These are phyloP conservation scores for Petrolisthes cinctipes DNA, from an alignment of 2,888 invertebrate species.

Conservation along the genomic window DNA sequence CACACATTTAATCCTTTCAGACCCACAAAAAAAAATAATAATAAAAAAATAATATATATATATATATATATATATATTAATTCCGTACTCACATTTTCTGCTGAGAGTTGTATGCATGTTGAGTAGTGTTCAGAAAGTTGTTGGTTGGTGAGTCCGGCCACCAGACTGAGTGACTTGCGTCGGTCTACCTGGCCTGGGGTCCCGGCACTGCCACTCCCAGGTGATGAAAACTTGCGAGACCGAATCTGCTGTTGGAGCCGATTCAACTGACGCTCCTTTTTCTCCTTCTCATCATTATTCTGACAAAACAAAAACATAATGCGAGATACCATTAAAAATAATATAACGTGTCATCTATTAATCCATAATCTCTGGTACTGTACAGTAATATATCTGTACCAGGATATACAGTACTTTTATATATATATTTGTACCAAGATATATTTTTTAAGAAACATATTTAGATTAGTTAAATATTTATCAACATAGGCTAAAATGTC, in stretches of 20 bases:
- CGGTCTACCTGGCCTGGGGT: conserved; percentile 32
- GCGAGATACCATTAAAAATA: background rate
- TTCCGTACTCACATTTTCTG: conserved; percentile 77
- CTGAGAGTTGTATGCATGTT: conserved; percentile 82
- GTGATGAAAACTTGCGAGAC: conserved; percentile 32
- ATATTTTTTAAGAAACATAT: too few relatives aligned
- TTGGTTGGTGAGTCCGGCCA: conserved; percentile 72
- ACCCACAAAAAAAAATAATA: background rate
- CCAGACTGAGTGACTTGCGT: conserved; percentile 66
- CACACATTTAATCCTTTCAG: too few relatives aligned
- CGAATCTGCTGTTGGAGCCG: conserved; percentile 61
- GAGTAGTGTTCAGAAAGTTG: conserved; percentile 77
- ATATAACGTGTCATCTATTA: background rate
- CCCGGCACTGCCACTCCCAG: background rate
- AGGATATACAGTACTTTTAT: too few relatives aligned
- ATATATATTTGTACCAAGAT: too few relatives aligned
- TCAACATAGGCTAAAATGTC: too few relatives aligned
- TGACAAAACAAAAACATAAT: conserved; percentile 25
- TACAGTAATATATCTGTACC: background rate
- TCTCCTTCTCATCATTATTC: conserved; percentile 65
- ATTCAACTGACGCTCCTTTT: conserved; percentile 57
- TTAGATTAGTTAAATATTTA: too few relatives aligned
- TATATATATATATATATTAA: too few relatives aligned
- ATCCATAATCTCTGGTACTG: background rate
- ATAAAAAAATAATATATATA: conserved; percentile 12